Evolutionary conservation across 92 coral and sea anemone genomes (phyloP).

Genomic region (Parazoanthus swiftii): DNA sequence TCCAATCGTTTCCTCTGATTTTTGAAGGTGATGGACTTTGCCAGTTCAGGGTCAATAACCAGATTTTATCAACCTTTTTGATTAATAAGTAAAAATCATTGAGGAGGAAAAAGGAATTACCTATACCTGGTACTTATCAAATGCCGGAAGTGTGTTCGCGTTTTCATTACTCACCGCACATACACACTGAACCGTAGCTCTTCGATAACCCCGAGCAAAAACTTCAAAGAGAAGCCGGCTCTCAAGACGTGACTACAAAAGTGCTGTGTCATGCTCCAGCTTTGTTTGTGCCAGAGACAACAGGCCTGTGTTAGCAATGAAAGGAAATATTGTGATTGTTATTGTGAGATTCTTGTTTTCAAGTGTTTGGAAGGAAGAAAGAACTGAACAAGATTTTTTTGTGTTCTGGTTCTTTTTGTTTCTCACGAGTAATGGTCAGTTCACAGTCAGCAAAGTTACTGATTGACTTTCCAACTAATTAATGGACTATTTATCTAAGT

Average conservation of each 20-base stretch:
- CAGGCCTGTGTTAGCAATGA: background rate
- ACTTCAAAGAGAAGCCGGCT: constrained; percentile 10
- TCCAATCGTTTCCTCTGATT: too few species aligned
- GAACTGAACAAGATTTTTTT: too few species aligned
- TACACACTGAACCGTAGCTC: background rate
- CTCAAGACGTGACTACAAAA: background rate
- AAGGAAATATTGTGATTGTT: background rate
- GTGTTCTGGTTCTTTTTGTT: too few species aligned
- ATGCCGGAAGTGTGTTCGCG: background rate
- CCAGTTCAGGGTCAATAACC: too few species aligned
- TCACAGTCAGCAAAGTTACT: too few species aligned
- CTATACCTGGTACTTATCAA: constrained; percentile 9
- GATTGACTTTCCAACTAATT: too few species aligned
- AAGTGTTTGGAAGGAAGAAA: too few species aligned
- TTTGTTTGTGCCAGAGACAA: background rate
- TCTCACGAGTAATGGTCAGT: too few species aligned
- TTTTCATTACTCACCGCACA: background rate
- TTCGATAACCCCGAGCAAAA: constrained; percentile 8
- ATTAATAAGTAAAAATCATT: background rate
- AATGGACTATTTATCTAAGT: too few species aligned
- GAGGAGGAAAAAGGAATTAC: background rate
- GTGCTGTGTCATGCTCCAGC: background rate
- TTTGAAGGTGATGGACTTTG: too few species aligned
- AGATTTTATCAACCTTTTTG: too few species aligned
- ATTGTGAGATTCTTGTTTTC: background rate